Evolutionary conservation across 2,113 vertebrate species (phyloP).

Genomic region (Verasper variegatus): DNA sequence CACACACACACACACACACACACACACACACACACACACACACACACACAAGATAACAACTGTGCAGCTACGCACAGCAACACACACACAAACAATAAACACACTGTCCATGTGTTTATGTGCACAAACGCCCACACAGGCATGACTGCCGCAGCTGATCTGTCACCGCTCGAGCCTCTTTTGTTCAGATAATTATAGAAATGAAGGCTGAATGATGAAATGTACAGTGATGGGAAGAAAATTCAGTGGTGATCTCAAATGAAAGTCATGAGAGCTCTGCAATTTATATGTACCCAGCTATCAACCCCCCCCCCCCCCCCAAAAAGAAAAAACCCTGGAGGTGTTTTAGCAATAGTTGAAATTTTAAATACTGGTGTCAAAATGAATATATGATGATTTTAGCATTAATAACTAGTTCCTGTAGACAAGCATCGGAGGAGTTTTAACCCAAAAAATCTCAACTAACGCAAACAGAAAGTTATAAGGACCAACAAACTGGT

Average conservation of each 20-base stretch:
- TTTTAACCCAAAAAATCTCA: too few relatives aligned
- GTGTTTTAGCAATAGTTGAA: background rate
- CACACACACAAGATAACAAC: conserved; percentile 3
- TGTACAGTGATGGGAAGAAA: conserved; percentile 22
- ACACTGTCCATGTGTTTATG: conserved; percentile 33
- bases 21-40: too few relatives aligned
- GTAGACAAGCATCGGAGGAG: too few relatives aligned
- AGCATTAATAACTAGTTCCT: too few relatives aligned
- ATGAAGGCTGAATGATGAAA: conserved; percentile 57
- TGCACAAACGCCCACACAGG: conserved; percentile 43
- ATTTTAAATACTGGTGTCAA: too few relatives aligned
- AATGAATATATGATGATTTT: too few relatives aligned
- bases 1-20: too few relatives aligned
- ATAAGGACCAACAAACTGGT: too few relatives aligned
- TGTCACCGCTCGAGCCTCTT: conserved; percentile 37
- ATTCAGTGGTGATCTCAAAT: conserved; percentile 23
- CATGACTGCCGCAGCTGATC: conserved; percentile 32
- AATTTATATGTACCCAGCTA: background rate
- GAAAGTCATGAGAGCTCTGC: conserved; percentile 6
- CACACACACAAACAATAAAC: conserved; percentile 3
- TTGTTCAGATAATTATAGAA: conserved; percentile 70
- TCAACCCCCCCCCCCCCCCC: too few relatives aligned
- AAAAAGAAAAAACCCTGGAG: background rate
- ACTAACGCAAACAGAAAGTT: too few relatives aligned
- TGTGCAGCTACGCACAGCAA: background rate